Evolutionary conservation across 2,113 vertebrate genomes (phyloP).

Genomic region (Calypte anna): DNA sequence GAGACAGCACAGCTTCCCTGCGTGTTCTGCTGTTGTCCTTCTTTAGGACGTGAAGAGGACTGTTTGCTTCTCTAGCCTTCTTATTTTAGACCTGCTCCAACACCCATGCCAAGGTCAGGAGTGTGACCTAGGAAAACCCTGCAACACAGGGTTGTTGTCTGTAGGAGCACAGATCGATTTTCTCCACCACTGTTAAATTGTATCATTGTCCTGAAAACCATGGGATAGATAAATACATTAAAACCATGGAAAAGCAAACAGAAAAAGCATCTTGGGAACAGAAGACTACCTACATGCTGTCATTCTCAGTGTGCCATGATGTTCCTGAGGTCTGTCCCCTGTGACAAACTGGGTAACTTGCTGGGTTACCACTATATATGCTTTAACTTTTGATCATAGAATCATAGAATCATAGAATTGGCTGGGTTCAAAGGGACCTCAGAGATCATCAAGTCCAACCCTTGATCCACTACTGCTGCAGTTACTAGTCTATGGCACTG

Average conservation of each 20-base stretch:
- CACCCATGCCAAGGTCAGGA: not conserved
- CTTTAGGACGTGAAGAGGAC: not conserved
- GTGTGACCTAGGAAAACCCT: not conserved
- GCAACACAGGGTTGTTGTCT: not conserved
- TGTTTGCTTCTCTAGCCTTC: not conserved
- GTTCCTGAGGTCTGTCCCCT: not conserved
- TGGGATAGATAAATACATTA: not conserved
- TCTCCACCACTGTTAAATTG: not conserved
- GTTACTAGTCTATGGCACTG: no score
- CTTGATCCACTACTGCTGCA: no score
- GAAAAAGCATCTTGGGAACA: not conserved
- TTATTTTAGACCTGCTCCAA: not conserved
- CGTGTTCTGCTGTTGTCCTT: not conserved
- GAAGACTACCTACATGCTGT: accelerated
- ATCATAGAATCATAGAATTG: no score
- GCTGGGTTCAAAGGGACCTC: no score
- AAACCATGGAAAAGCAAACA: not conserved
- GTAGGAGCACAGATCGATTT: not conserved
- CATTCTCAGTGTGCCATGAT: not conserved
- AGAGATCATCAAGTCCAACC: no score
- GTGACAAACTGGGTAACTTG: not conserved
- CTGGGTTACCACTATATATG: not conserved
- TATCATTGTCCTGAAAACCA: not conserved
- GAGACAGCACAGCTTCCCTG: not conserved
- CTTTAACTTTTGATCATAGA: not conserved